These are phyloP conservation scores for Congeria kusceri DNA, from an alignment of 2,888 invertebrate species.

Conservation along the genomic window DNA sequence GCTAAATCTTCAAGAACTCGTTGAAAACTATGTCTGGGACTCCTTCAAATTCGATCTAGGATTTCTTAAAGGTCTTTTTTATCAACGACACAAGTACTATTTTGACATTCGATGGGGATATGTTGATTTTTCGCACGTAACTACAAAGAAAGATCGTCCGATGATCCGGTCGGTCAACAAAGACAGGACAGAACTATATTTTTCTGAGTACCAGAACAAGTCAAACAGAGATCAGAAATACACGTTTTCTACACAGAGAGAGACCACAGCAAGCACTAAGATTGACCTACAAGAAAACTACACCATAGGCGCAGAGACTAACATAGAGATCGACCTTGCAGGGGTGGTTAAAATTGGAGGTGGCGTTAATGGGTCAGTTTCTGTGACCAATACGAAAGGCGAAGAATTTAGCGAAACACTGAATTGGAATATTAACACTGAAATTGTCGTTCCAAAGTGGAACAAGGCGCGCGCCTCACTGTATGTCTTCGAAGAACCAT, in stretches of 20 bases:
- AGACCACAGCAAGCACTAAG: constrained; percentile 57
- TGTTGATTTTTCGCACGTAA: constrained; percentile 66
- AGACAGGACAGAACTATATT: constrained; percentile 59
- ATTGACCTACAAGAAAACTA: constrained; percentile 69
- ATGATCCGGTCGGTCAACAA: constrained; percentile 15
- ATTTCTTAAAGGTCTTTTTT: constrained; percentile 43
- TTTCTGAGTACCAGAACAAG: constrained; percentile 66
- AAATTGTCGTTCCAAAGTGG: constrained; percentile 57
- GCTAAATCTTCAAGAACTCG: constrained; percentile 60
- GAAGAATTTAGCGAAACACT: constrained; percentile 57
- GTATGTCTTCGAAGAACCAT: constrained; percentile 55
- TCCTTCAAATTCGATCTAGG: constrained; percentile 39
- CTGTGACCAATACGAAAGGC: constrained; percentile 64
- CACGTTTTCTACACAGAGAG: constrained; percentile 58
- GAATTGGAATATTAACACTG: constrained; percentile 66
- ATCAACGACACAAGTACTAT: constrained; percentile 50
- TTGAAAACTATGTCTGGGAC: constrained; percentile 65
- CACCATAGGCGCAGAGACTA: constrained; percentile 63
- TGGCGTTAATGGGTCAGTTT: constrained; percentile 57
- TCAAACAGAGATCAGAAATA: constrained; percentile 57
- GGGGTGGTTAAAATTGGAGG: constrained; percentile 62
- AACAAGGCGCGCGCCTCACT: constrained; percentile 61
- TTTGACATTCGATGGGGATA: constrained; percentile 70
- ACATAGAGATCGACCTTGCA: constrained; percentile 63
- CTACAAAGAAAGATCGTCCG: constrained; percentile 41